These are phyloP conservation scores for Apteryx mantelli DNA, from an alignment of 2,113 vertebrate species.

Conservation along the genomic window DNA sequence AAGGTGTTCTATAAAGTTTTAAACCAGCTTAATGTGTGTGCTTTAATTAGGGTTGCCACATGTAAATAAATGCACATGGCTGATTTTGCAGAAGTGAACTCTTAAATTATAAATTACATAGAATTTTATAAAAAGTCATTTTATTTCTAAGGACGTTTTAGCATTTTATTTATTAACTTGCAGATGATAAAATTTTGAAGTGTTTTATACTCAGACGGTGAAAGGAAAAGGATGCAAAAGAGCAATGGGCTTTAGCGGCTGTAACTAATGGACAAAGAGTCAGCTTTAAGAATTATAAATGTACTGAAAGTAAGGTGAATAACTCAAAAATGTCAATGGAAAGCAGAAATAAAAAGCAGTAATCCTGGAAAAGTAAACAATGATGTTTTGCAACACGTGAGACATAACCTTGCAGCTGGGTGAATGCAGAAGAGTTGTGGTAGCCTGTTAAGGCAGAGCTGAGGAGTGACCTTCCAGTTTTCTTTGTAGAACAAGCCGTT, in stretches of 20 bases:
- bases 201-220: neutral
- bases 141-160: too few relatives aligned
- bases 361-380: neutral
- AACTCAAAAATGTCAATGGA: neutral
- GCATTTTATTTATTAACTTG: neutral
- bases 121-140: neutral
- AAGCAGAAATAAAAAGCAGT: neutral
- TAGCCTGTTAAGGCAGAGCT: neutral
- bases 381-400: neutral
- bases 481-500: accelerated
- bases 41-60: too few relatives aligned
- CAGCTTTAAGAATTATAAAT: neutral
- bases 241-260: neutral
- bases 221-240: neutral
- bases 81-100: neutral
- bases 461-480: neutral
- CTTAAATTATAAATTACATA: neutral
- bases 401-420: accelerated
- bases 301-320: neutral
- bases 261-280: neutral
- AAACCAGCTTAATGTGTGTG: too few relatives aligned
- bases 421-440: neutral
- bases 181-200: neutral
- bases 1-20: too few relatives aligned
- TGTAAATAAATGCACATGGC: too few relatives aligned